Evolutionary conservation across 2,113 vertebrate species (phyloP), one percentile per base, ranked within the genome.

Genomic region (Coracopsis vasa): DNA sequence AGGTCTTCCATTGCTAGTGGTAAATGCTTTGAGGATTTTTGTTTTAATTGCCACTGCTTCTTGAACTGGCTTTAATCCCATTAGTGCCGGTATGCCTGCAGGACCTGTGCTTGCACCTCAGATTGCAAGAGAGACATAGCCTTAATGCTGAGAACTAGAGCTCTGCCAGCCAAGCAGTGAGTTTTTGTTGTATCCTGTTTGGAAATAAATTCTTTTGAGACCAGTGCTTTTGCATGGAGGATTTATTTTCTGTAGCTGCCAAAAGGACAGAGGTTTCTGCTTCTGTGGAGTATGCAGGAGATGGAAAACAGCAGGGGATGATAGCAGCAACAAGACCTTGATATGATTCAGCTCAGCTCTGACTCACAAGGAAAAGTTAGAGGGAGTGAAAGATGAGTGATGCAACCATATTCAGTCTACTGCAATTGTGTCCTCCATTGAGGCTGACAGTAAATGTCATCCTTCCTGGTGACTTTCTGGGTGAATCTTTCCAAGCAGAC

Each of bases 1-100:
- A 79, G 71, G 54, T 35, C 35, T 95, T 92, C 92, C 88, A 91
- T 66, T 0, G 0, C 89, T 91, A 33, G 86, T 92, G 93, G 89
- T 91, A 94, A 95, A 61, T 41, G 80, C 65, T 96, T 86, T 92
- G 83, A 65, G 94, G 91, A 81, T 94, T 96, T 95, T 96, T 95
- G 14, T 54, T 92, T 95, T 94, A 96, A 97, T 95, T 96, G 94
- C 65, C 94, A 37, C 77, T 94, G 70, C 72, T 89, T 97, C 84
- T 91, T 91, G 80, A 89, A 69, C 73, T 92, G 69, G 61, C 89
- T 92, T 81, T 95, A 94, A 96, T 95, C 91, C 80, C 73, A 89
- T 94, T 95, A 89, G 83, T 78, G 91, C 24, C 41, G 65, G 70
- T 87, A 91, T 91, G 95, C 94, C 94, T 96, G 89, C 73, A 94